Evolutionary conservation across 2,797 vertebrate species (phyloP), one percentile per base, ranked within the genome.

Genomic region (Anabas testudineus): DNA sequence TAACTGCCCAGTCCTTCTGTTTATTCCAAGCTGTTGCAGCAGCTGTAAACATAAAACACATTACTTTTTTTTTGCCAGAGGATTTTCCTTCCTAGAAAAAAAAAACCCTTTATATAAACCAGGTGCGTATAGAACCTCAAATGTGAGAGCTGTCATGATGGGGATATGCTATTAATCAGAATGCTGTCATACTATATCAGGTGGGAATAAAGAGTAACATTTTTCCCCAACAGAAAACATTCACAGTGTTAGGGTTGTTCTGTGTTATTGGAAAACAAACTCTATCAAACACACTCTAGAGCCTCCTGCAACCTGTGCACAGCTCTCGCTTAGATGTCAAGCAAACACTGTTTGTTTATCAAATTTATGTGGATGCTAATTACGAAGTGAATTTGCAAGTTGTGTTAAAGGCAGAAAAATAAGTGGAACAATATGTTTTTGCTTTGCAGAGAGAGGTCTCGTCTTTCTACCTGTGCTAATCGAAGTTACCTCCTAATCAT

Each of bases 1-100:
- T 74, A 81, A 82, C 71, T 69, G 65, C 55, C 54, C 74, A 4
- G 65, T 73, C 64, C 53, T 58, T 67, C 68, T 72, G 71, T 82
- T 86, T 82, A 75, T 74, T 73, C 63, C 85, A 87, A 82, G 79
- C 89, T 90, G 85, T 74, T 69, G 67, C 36, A 77, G 82, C 85
- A 87, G 71, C 80, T 89, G 82, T 69, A 87, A 78, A 74, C 62
- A 78, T 81, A 74, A 82, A 83, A 78, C 37, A 67, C 64, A 75
- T 78, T 45, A 59, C 21, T 64, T 71, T 62, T 59, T 36, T 55
- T 61, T 42, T 71, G 57, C 39, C 47, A 13, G 32, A 57, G 41
- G 55, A 59, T 60, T 76, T 80, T 54, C 67, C 3, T 30, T 53
- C 1, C 10, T 2, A 6, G 15, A 43, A 30, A 73, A 28, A 26